Evolutionary conservation across 2,113 vertebrate genomes (phyloP).

Genomic region (Oncorhynchus keta): DNA sequence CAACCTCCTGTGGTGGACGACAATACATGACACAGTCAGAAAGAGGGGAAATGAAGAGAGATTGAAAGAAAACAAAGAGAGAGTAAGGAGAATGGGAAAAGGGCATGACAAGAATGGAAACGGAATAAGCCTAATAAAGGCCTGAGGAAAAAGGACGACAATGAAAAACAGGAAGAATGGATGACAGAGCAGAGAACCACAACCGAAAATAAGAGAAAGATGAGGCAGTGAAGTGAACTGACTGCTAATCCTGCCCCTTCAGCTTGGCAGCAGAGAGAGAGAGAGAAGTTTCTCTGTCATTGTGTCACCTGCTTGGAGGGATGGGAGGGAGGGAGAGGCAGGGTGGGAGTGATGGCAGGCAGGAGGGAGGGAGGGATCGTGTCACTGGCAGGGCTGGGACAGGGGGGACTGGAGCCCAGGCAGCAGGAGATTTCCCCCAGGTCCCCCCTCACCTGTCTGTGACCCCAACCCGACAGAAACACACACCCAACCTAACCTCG

Average conservation of each 20-base stretch:
- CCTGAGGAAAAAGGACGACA: background rate
- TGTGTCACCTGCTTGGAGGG: too few species aligned
- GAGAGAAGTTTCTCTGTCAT: too few species aligned
- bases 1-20: too few species aligned
- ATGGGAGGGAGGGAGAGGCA: too few species aligned
- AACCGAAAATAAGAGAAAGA: background rate
- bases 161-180: background rate
- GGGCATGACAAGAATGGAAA: background rate
- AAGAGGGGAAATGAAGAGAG: too few species aligned
- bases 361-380: background rate
- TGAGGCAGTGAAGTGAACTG: background rate
- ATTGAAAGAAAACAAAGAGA: too few species aligned
- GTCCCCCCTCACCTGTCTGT: constrained; percentile 9
- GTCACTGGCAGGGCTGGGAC: background rate
- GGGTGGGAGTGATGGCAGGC: too few species aligned
- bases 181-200: background rate
- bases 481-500: background rate
- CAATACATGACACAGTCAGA: background rate
- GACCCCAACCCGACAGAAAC: constrained; percentile 6
- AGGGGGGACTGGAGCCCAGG: background rate
- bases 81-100: background rate
- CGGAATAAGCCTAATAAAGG: background rate
- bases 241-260: background rate
- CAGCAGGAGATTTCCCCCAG: background rate
- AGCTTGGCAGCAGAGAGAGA: background rate